Evolutionary conservation across 2,113 vertebrate genomes (phyloP), one percentile per base, ranked within the genome.

Genomic region (Pungitius pungitius): DNA sequence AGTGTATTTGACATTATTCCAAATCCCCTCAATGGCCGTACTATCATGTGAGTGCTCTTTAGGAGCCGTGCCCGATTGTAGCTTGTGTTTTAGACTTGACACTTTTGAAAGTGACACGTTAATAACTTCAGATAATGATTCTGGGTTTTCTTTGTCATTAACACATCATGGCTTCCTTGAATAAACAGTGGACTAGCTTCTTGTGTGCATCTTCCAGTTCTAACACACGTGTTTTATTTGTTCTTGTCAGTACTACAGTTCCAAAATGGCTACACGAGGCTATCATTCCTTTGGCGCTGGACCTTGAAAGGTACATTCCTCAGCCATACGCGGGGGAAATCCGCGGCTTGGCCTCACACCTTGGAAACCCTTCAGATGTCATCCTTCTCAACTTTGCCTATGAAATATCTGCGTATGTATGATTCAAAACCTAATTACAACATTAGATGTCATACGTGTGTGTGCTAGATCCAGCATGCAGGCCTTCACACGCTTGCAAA

Each of bases 371-470:
- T 0, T 88, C 93, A 0, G 96, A 98, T 1, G 82, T 94, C 24
- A 20, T 99, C 22, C 75, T 98, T 1, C 85, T 97, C 11, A 99
- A 99, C 89, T 93, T 98, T 18, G 95, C 93, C 81, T 99, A 99
- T 20, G 98, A 99, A 90, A 85, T 92, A 12, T 91, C 93, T 0
- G 96, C 95, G 98, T 99, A 92, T 88, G 97, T 96, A 76, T 62
- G 14, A 62, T 20, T 40, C 35, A 2, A 13, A 27, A 43, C 49
- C 6, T 6, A 51, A 8, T 13, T 40, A 5, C 13, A 35, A 10
- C 14, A 18, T 13, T 15, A 30, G 14, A 30, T 49, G 27, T 27
- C 13, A 2, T 30, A 37, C 17, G 55, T 26, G 33, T 30, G 3
- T 26, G 1, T 51, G 20, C 14, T 47, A 11, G 6, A 15, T 30